Evolutionary conservation across 2,888 invertebrate genomes (phyloP), one percentile per base, ranked within the genome.

Genomic region (Aspidiotus destructor): DNA sequence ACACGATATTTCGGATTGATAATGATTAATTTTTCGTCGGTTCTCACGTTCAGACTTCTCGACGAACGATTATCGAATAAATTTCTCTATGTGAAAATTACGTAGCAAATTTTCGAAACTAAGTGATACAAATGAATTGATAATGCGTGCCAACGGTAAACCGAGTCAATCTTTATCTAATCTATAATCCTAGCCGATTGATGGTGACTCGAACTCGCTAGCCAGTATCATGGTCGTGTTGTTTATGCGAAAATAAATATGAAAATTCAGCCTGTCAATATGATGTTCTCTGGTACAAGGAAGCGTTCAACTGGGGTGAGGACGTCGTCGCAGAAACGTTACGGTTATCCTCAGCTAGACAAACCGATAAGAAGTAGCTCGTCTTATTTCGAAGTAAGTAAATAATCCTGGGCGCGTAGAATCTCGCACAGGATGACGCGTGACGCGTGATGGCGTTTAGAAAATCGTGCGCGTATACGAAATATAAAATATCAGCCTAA

Each of bases 271-370:
- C 17, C 63, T 55, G 70, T 69, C 74, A 82, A 81, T 74, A 86
- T 86, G 85, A 86, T 86, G 85, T 86, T 86, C 78, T 85, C 85
- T 74, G 85, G 85, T 74, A 83, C 83, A 75, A 83, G 82, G 75
- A 82, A 82, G 76, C 70, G 71, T 67, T 58, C 67, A 48, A 67
- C 67, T 28, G 70, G 70, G 16, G 63, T 60, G 15, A 70, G 65
- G 5, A 71, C 70, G 68, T 67, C 69, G 41, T 70, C 70, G 57
- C 71, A 71, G 44, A 71, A 71, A 70, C 61, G 65, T 40, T 67
- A 67, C 60, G 67, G 67, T 9, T 67, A 58, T 67, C 60, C 58
- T 17, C 71, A 71, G 17, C 44, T 57, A 41, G 71, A 71, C 68
- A 71, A 71, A 55, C 55, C 68, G 52, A 68, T 62, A 41, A 63